These are phyloP conservation scores for Lepidurus couesii DNA, from an alignment of 1,140 invertebrate species.

Conservation along the genomic window DNA sequence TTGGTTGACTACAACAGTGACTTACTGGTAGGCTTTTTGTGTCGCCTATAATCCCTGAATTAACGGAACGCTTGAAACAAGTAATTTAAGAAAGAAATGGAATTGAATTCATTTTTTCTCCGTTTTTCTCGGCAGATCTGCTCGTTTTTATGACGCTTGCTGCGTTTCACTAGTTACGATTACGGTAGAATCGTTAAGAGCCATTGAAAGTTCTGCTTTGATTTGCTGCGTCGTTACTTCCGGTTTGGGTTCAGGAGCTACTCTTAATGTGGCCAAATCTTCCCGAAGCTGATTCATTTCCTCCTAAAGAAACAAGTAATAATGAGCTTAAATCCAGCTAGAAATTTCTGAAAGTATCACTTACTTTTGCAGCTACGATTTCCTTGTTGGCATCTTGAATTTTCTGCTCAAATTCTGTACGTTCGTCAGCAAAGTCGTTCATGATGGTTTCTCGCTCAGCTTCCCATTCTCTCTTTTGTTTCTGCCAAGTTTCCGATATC, in stretches of 20 bases:
- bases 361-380: background rate
- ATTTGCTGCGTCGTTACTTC: background rate
- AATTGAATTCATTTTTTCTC: too few relatives aligned
- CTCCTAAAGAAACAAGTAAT: background rate
- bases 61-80: too few relatives aligned
- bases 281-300: background rate
- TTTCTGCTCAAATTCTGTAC: background rate
- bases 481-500: background rate
- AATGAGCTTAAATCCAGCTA: background rate
- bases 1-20: too few relatives aligned
- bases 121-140: too few relatives aligned
- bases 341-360: background rate
- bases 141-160: too few relatives aligned
- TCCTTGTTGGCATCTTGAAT: background rate
- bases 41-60: too few relatives aligned
- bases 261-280: background rate
- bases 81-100: too few relatives aligned
- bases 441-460: background rate
- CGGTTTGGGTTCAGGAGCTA: background rate
- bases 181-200: background rate
- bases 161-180: too few relatives aligned
- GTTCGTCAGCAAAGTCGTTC: background rate
- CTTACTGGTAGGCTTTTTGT: too few relatives aligned
- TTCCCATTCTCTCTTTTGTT: background rate
- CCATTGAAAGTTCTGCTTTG: background rate